Percentiles rank a stretch among this genome's conserved stretches.
Conservation (phyloP, 2,888 invertebrate genomes). For the Nineta flava region DNA sequence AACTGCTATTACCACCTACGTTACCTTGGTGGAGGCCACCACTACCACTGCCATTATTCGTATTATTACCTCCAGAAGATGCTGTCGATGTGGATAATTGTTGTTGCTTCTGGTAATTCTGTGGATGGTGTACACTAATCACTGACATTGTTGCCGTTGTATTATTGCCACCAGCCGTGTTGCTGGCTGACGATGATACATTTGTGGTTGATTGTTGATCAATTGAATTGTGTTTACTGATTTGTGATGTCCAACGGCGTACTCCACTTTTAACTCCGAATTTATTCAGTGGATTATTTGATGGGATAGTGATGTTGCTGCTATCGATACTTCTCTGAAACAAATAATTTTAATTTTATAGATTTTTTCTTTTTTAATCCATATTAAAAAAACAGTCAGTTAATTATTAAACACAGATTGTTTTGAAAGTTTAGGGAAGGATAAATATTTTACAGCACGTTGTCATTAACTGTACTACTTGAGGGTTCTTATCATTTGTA, state of each 20-base stretch:
- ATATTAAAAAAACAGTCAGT: no score
- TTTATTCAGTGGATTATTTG: background rate
- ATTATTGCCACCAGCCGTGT: background rate
- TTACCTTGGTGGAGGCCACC: no score
- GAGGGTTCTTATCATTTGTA: no score
- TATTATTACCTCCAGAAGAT: background rate
- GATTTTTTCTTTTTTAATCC: no score
- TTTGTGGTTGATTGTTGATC: no score
- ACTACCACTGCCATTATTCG: background rate
- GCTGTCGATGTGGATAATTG: background rate
- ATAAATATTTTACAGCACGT: no score
- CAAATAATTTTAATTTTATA: background rate
- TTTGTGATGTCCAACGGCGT: conserved; percentile 1
- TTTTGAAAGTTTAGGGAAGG: no score
- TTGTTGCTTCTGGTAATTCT: background rate
- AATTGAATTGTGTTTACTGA: no score
- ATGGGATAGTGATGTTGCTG: background rate
- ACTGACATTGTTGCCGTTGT: background rate
- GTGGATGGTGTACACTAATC: background rate
- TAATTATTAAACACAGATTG: no score
- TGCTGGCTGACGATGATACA: background rate
- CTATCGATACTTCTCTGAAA: conserved; percentile 2
- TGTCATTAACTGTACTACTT: no score
- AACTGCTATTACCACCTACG: background rate
- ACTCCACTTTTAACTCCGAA: background rate